Conservation (phyloP, 2,888 invertebrate genomes). For the Troides aeacus region DNA sequence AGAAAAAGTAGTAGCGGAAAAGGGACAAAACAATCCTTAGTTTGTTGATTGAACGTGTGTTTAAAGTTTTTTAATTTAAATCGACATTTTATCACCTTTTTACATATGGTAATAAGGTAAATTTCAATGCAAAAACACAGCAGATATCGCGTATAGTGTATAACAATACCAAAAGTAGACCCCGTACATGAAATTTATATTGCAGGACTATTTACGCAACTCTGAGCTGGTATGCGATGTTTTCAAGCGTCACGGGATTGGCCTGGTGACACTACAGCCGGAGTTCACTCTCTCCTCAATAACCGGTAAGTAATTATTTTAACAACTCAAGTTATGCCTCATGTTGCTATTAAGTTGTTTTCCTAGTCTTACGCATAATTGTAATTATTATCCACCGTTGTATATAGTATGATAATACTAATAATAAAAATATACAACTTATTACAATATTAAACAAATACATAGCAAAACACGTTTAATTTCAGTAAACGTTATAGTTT, state of each 20-base stretch:
- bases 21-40: neutral
- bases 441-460: no score
- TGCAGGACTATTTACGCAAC: slow-evolving; percentile 65
- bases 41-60: no score
- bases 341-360: neutral
- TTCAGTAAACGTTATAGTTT: no score
- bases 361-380: neutral
- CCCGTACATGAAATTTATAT: slow-evolving; percentile 5
- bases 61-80: neutral
- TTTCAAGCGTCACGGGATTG: slow-evolving; percentile 89
- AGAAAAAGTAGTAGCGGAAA: neutral
- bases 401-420: no score
- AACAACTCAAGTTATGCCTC: no score
- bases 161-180: neutral
- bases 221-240: slow-evolving; percentile 84
- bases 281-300: slow-evolving; percentile 81
- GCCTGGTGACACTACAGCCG: slow-evolving; percentile 92
- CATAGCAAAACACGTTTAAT: no score
- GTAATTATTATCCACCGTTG: neutral
- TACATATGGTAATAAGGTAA: no score
- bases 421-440: no score
- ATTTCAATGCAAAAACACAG: no score
- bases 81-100: neutral
- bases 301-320: slow-evolving; percentile 45
- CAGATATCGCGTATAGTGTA: neutral